Conservation (phyloP, 2,888 invertebrate species). For the Phengaris alcon region DNA sequence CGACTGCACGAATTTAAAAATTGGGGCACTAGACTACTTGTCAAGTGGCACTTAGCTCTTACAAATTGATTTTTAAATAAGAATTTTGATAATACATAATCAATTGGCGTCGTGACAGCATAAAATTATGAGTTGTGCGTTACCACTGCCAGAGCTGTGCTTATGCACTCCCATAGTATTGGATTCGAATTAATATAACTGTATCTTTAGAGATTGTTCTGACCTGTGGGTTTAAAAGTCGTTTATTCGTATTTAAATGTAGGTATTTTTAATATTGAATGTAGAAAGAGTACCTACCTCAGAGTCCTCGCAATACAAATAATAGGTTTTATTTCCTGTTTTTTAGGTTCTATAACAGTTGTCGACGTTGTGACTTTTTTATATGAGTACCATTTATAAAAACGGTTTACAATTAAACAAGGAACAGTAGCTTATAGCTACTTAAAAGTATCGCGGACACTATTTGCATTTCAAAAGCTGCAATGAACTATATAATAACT, state of each 20-base stretch:
- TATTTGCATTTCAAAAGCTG: no score
- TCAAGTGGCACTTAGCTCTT: slow-evolving; percentile 45
- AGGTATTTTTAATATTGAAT: not conserved
- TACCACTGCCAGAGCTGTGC: slow-evolving; percentile 36
- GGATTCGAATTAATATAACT: slow-evolving; percentile 2
- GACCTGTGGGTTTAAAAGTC: not conserved
- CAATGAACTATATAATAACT: no score
- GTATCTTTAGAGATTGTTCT: not conserved
- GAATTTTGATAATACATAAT: slow-evolving; percentile 35
- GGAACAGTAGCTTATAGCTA: no score
- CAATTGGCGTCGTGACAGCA: slow-evolving; percentile 37
- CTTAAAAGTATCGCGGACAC: no score
- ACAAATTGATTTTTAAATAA: slow-evolving; percentile 53
- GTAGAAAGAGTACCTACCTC: not conserved
- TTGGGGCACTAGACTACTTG: slow-evolving; percentile 56
- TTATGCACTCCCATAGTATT: not conserved
- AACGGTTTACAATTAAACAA: no score
- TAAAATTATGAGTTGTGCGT: slow-evolving; percentile 37
- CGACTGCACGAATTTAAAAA: slow-evolving; percentile 57
- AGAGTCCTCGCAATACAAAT: no score
- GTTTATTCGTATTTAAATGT: not conserved
- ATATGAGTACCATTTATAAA: no score
- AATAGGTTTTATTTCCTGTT: no score
- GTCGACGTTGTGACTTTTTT: no score
- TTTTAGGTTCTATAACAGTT: no score